Base-by-base conservation (phyloP, 2,888 invertebrate genomes). In the Anodontia alba region DNA sequence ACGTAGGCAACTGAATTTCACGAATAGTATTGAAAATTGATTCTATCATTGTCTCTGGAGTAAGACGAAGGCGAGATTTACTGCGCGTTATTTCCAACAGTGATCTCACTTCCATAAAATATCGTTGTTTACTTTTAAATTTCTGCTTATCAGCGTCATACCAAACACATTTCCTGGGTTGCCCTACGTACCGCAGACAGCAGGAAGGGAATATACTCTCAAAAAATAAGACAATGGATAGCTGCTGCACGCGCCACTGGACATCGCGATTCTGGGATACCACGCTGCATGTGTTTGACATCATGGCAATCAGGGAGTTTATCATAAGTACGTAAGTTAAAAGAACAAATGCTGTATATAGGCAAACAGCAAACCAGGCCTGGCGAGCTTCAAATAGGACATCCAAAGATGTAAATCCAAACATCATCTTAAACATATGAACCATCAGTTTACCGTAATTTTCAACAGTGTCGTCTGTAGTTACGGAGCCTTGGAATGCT, bases 211-310 rank as follows among this genome's bases (percentile, higher is more conserved):
- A 67, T 42, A 84, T 68, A 62, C 84, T 84, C 66, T 84, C 84
- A 43, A 84, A 84, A 76, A 84, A 84, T n/a, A 84, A 73, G 42
- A 84, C 76, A n/a, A 81, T 84, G 1, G 84, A 84, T 29, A 84
- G 46, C 33, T 84, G 84, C 38, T 84, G 84, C 17, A 84, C 73
- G 1, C 84, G 66, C 57, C 78, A 84, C 51, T 84, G 84, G 0
- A 84, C 62, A n/a, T 84, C 78, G 15, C 84, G 76, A 42, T 84
- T 81, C 54, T 84, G 76, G 5, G 84, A 84, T 17, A 84, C 79
- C 29, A 84, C 51, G 26, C 76, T 81, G 51, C 84, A 84, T 1
- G 84, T 84, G 46, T 81, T 81, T 43, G 84, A 84, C 84, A 84
- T 84, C 84, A 84, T 84, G 12, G 84, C 84, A 49, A 84, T 84